Conservation (phyloP, 2,888 invertebrate genomes). For the Macrostomum cliftonense region DNA sequence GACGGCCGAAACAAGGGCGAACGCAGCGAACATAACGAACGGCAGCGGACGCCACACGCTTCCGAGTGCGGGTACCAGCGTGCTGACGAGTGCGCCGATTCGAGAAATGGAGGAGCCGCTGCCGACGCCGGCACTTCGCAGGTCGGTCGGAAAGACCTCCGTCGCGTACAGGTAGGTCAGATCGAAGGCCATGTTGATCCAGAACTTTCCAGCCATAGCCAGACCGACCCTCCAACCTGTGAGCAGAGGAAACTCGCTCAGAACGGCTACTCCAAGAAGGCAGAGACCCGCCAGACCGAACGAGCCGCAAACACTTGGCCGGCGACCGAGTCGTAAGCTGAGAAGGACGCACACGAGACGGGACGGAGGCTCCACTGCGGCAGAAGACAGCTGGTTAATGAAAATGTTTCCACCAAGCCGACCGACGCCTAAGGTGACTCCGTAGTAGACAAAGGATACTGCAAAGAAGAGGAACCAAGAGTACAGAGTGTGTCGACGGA, state of each 20-base stretch:
- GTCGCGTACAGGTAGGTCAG: conserved; percentile 3
- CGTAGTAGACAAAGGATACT: conserved; percentile 1
- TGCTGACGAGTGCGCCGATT: neutral
- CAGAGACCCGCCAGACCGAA: conserved; percentile 3
- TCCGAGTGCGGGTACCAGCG: neutral
- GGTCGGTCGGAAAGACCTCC: conserved; percentile 3
- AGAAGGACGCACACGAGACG: neutral
- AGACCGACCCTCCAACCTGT: neutral
- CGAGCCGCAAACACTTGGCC: neutral
- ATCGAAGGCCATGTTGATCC: conserved; percentile 3
- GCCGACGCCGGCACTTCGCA: conserved; percentile 4
- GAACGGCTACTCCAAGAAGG: neutral
- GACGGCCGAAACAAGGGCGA: neutral
- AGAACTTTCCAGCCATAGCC: conserved; percentile 1
- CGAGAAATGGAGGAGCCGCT: conserved; percentile 1
- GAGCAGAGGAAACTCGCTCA: neutral
- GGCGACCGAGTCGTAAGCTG: neutral
- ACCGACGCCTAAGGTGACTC: neutral
- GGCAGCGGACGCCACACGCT: conserved; percentile 3
- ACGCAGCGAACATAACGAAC: neutral
- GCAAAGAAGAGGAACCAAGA: conserved; percentile 2
- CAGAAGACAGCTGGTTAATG: neutral
- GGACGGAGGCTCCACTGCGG: neutral
- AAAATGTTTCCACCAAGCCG: conserved; percentile 4
- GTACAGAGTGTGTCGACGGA: neutral